Base-by-base conservation (phyloP, 2,113 vertebrate species). In the Turnix velox region DNA sequence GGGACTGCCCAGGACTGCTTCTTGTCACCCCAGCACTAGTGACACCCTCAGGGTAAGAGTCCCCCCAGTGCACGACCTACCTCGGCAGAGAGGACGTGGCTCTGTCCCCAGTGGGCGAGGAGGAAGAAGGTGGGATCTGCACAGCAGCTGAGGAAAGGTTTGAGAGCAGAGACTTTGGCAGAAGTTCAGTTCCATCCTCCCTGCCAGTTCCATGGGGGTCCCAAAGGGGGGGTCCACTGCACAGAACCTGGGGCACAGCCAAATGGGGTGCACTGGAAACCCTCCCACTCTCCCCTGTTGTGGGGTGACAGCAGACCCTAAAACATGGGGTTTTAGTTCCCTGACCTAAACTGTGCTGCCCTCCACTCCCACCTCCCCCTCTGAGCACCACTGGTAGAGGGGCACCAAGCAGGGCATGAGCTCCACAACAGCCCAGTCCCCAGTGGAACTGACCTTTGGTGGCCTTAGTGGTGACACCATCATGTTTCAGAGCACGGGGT, bases 321-420 rank as follows among this genome's bases (percentile, higher is more conserved):
- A 18, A 66, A 61, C 0, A 12, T 0, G 0, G 35, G 13, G 62
- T 45, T 92, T 23, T 0, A 0, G 65, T 24, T 24, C 40, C 33
- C 31, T 27, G 42, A 18, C 33, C 33, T 80, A 61, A 67, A 46
- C 0, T 1, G 39, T 4, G 33, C 52, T 37, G 57, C 66, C 46
- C 18, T 33, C 4, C 1, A 18, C 27, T 10, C 49, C 9, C 27
- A 37, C 4, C 1, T 18, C 27, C 12, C 49, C 9, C 27, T 1
- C 1, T 12, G 55, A 40, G 18, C 46, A 69, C 1, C 8, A 0
- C 40, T 15, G 31, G n/a, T 20, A n/a, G 35, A 62, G 43, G 37
- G 63, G 25, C 39, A 43, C 33, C 0, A 0, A 30, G 52, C 17
- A 8, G 35, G 22, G 46, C 6, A 0, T 3, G 10, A 30, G 57